Percentiles rank a stretch among this genome's conserved stretches.
phyloP scores from a whole-genome alignment of 1,140 invertebrate species.

The Trigoniulus corallinus region DNA sequence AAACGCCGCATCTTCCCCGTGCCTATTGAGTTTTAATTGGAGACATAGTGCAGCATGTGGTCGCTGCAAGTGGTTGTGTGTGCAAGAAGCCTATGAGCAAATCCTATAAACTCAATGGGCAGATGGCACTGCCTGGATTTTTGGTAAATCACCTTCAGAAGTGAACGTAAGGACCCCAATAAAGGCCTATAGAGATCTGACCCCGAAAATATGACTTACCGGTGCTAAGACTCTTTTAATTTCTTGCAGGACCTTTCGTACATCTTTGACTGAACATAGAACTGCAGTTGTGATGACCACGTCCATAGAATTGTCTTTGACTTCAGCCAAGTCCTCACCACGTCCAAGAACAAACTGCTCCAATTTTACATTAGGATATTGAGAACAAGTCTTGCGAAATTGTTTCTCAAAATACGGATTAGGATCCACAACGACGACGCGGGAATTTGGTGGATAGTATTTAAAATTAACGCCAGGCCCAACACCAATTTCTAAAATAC shows the following conservation, averaged over 20 bases:
- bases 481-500: conserved; percentile 14
- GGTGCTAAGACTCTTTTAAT: conserved; percentile 21
- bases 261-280: conserved; percentile 19
- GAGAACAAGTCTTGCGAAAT: conserved; percentile 14
- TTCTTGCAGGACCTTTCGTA: conserved; percentile 17
- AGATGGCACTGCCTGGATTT: too few relatives aligned
- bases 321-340: conserved; percentile 17
- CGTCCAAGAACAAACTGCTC: conserved; percentile 15
- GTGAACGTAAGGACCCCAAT: too few relatives aligned
- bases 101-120: too few relatives aligned
- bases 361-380: conserved; percentile 14
- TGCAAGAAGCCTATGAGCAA: too few relatives aligned
- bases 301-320: conserved; percentile 18
- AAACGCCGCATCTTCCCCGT: too few relatives aligned
- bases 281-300: conserved; percentile 21
- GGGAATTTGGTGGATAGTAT: conserved; percentile 20
- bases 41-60: too few relatives aligned
- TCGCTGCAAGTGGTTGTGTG: too few relatives aligned
- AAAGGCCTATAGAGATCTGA: neutral
- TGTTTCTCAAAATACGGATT: conserved; percentile 18
- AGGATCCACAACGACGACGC: conserved; percentile 20
- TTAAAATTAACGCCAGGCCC: conserved; percentile 20
- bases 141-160: too few relatives aligned
- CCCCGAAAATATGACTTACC: conserved; percentile 11
- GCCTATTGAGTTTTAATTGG: too few relatives aligned